Conservation (phyloP, 1,140 invertebrate genomes). For the Meloidogyne hapla region DNA sequence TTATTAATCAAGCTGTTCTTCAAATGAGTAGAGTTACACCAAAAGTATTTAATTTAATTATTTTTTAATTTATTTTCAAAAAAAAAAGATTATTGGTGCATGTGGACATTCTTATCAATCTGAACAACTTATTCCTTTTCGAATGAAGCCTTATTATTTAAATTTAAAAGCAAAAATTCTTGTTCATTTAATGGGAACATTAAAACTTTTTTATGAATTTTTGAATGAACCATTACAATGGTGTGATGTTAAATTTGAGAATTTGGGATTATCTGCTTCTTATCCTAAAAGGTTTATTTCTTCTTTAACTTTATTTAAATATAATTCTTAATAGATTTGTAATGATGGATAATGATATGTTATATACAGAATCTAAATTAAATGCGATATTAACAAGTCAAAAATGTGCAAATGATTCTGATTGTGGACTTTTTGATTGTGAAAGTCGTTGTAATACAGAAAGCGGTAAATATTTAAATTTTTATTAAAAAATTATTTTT, state of each 20-base stretch:
- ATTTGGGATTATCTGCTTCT: constrained; percentile 60
- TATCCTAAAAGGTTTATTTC: constrained; percentile 58
- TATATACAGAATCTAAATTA: constrained; percentile 59
- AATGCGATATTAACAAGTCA: constrained; percentile 44
- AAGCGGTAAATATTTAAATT: background rate
- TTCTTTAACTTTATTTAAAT: background rate
- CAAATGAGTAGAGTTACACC: constrained; percentile 57
- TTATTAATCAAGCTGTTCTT: constrained; percentile 52
- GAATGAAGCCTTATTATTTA: constrained; percentile 57
- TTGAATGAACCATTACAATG: constrained; percentile 63
- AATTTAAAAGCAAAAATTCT: constrained; percentile 61
- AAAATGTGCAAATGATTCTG: constrained; percentile 47
- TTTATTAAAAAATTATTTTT: background rate
- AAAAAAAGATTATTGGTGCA: constrained; percentile 48
- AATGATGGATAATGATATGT: constrained; percentile 62
- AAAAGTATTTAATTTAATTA: constrained; percentile 40
- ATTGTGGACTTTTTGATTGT: constrained; percentile 55
- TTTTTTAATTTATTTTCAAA: background rate
- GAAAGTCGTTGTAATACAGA: constrained; percentile 25
- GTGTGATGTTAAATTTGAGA: constrained; percentile 64
- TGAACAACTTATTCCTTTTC: constrained; percentile 58
- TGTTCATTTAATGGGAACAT: constrained; percentile 62
- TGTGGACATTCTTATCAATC: constrained; percentile 60
- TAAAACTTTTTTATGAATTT: constrained; percentile 63
- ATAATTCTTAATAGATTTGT: constrained; percentile 47